These are phyloP conservation scores for Andrena trimmerana DNA, from an alignment of 2,888 invertebrate genomes.

Conservation along the genomic window DNA sequence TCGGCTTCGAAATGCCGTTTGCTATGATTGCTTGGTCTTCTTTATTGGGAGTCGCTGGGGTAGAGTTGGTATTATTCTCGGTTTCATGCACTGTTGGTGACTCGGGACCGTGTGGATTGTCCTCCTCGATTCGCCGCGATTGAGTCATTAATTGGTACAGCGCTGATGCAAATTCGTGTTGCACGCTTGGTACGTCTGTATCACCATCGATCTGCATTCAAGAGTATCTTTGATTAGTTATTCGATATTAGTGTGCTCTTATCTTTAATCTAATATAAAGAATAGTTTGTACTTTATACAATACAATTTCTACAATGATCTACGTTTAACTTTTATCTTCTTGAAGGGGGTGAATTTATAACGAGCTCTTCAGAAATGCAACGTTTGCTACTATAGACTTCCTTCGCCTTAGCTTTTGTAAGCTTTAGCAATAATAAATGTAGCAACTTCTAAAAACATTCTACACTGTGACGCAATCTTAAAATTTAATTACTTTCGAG, in stretches of 20 bases:
- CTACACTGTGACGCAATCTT: too few relatives aligned
- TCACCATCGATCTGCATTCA: constrained; percentile 92
- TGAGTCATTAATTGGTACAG: constrained; percentile 89
- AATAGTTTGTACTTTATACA: too few relatives aligned
- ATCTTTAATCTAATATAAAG: too few relatives aligned
- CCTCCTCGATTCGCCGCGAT: constrained; percentile 76
- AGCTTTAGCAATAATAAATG: too few relatives aligned
- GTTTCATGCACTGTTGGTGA: constrained; percentile 39
- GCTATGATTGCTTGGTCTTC: constrained; percentile 77
- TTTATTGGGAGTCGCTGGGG: constrained; percentile 74
- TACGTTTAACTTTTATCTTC: too few relatives aligned
- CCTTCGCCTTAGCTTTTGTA: too few relatives aligned
- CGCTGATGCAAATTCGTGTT: constrained; percentile 91
- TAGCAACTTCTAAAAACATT: too few relatives aligned
- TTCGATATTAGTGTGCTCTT: neutral
- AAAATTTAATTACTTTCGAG: too few relatives aligned
- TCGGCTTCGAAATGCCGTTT: constrained; percentile 84
- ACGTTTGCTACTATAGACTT: too few relatives aligned
- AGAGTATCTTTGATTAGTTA: constrained; percentile 1
- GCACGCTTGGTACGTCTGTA: constrained; percentile 92
- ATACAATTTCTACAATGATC: too few relatives aligned
- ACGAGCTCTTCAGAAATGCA: too few relatives aligned
- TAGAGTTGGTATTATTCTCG: constrained; percentile 52
- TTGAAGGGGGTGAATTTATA: too few relatives aligned
- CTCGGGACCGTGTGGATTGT: constrained; percentile 66